Base-by-base conservation (phyloP, 2,797 vertebrate species). In the Moxostoma hubbsi region DNA sequence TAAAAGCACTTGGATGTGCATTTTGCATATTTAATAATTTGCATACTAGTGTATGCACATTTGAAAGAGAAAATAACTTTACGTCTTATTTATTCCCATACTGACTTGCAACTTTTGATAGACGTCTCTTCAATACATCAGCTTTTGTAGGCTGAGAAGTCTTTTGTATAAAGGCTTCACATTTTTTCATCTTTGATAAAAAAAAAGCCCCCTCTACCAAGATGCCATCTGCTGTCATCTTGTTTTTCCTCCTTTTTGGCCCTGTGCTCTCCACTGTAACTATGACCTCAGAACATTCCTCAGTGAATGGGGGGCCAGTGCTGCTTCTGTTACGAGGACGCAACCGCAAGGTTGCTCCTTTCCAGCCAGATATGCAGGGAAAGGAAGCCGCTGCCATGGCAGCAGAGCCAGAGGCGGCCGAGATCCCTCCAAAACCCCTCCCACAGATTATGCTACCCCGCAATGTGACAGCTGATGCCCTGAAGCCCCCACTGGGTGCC, bases 371-470 rank as follows among this genome's bases (percentile, higher is more conserved):
- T 12, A 47, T 63, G 7, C 16, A 16, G 55, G 65, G 10, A 51
- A 87, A 87, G 89, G 84, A 87, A 85, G 6, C 87, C 49, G 6
- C 84, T 58, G 65, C 85, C 83, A 3, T 89, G 83, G 69, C 87
- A 1, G 69, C 81, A 16, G 88, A 91, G 47, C 83, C 89, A 49
- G 90, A 89, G 64, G 86, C 79, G 54, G 91, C 88, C 0, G 93
- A 94, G 78, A 87, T 90, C 13, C 93, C 92, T 0, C 93, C 91
- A 0, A 92, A 89, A 84, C 93, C 94, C 68, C 92, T 94, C 84
- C 94, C 96, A 8, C 94, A 96, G 87, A 94, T 92, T 81, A 94
- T 95, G 86, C 87, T 93, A 81, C 92, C 91, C 13, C 93, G 91
- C 85, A 94, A 86, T 84, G 87, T 92, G 87, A 94, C 91, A 1